Evolutionary conservation across 2,113 vertebrate genomes (phyloP), one percentile per base, ranked within the genome.

Genomic region (Loxodonta africana): DNA sequence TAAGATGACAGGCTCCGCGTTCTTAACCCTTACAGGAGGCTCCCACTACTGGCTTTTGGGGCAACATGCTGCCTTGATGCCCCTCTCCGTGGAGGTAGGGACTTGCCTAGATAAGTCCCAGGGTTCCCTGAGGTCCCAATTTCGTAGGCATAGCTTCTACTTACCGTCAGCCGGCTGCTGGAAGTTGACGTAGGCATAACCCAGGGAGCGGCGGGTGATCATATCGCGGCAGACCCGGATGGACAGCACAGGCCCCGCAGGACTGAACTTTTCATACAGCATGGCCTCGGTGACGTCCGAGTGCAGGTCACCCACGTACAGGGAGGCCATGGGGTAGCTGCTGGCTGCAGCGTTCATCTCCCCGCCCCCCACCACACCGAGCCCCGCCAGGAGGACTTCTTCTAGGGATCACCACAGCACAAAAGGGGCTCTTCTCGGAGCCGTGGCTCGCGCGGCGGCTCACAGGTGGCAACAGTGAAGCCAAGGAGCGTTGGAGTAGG

Each of bases 261-360:
- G 99, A 98, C 99, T 99, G 99, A 99, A 99, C 99, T 99, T 99
- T 99, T 99, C 99, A 0, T 99, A 99, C 92, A 99, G 99, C 99
- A 99, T 99, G 91, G 99, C 99, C 98, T 99, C 99, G 53, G 99
- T 99, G 98, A 99, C 99, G 84, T 99, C 99, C 74, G 99, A 99
- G 99, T 99, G 99, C 99, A 99, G 99, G 98, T 99, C 99, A 84
- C 99, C 99, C 98, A 99, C 99, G 91, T 99, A 99, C 17, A 99
- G 99, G 97, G 99, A 99, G 73, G 99, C 99, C 99, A 99, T 99
- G 51, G 99, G 99, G 98, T 99, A 99, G 98, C 99, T 99, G 98
- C 98, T 98, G 74, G 98, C 98, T 0, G 99, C 98, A 71, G 99
- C 96, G 90, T 99, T 99, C 99, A 99, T 99, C 98, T 97, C 98